phyloP scores from a whole-genome alignment of 2,113 vertebrate species.

The Carettochelys insculpta region DNA sequence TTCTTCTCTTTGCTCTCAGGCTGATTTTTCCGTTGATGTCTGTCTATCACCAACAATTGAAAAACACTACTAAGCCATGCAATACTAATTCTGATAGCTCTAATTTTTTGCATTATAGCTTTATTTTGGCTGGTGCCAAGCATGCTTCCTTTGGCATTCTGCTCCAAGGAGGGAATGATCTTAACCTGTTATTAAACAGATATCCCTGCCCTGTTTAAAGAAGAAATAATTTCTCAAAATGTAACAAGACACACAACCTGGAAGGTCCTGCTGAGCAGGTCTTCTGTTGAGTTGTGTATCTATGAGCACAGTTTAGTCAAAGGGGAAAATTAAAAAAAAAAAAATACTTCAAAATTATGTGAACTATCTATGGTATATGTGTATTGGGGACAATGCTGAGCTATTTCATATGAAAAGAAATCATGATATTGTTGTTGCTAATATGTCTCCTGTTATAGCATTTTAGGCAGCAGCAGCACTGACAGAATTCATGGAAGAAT shows the following conservation, averaged over 20 bases:
- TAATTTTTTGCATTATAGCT: neutral
- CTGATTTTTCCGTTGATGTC: neutral
- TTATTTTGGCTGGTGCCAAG: neutral
- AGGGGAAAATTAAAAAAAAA: neutral
- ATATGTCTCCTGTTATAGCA: neutral
- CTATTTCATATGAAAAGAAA: neutral
- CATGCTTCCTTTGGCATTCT: neutral
- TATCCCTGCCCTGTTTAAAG: neutral
- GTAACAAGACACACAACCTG: neutral
- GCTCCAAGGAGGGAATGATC: neutral
- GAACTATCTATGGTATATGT: neutral
- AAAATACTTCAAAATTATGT: neutral
- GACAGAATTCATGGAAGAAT: neutral
- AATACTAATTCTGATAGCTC: neutral
- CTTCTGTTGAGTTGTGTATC: neutral
- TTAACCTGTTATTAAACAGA: neutral
- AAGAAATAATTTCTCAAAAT: neutral
- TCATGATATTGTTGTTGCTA: neutral
- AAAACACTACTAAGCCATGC: neutral
- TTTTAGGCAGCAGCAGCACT: neutral
- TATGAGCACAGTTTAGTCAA: neutral
- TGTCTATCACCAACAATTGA: constrained; percentile 1
- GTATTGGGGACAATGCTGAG: neutral
- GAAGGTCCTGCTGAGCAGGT: neutral
- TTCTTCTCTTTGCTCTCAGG: neutral